Base-by-base conservation (phyloP, 2,113 vertebrate genomes). In the Chloroceryle aenea region DNA sequence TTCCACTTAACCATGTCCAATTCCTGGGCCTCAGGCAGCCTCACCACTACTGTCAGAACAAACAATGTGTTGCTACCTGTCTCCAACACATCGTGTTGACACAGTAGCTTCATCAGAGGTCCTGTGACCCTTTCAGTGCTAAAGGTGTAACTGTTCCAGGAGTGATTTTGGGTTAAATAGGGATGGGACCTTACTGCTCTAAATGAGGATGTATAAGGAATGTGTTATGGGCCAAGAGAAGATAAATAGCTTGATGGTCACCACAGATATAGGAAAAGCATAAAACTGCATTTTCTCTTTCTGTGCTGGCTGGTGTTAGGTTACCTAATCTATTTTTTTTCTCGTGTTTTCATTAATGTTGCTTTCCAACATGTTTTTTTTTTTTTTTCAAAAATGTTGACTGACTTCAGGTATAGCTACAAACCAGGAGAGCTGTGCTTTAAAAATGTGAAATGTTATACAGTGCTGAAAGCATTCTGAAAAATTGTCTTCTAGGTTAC, bases 31-130 rank as follows among this genome's bases (percentile, higher is more conserved):
- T 34, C 16, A 17, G 25, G 56, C 23, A 26, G 15, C 55, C 11
- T 71, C 40, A 20, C 8, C 17, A 53, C 42, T 23, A 14, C 38
- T 74, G 61, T 21, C 34, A 83, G 38, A 73, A 4, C 21, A 32
- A 47, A 16, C 0, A 1, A 56, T 27, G 26, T 64, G 32, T 56
- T 87, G 45, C 32, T 80, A 69, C 76, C 48, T 43, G 43, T 18
- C 47, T 69, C 50, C 43, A 30, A 52, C 30, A 43, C 0, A 1
- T 0, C 0, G 15, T 11, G 27, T 29, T 50, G 9, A 18, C 40
- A 48, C 18, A 63, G 8, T 8, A 42, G n/a, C 59, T 67, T n/a
- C 40, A 50, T 69, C 30, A n/a, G 15, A 3, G 11, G 16, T 53
- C 14, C 12, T 50, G 17, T 0, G 0, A 18, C 8, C 47, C 26